A percentile compares a stretch with the other conserved stretches of the same genome.
Evolutionary conservation across 2,888 invertebrate species (phyloP).

Genomic region (Conops quadrifasciatus): DNA sequence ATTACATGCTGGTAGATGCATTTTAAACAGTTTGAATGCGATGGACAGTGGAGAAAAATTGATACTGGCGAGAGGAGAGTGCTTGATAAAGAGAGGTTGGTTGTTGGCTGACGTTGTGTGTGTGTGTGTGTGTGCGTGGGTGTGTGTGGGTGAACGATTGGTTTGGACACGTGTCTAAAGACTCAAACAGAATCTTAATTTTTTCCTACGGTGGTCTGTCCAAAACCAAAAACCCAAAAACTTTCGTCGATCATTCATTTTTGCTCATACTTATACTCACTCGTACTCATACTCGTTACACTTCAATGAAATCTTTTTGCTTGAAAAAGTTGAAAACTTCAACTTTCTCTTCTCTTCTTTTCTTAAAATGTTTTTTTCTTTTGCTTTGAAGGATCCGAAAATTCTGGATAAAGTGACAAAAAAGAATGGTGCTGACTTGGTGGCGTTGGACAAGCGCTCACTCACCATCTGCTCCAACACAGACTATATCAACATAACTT

Average conservation of each 20-base stretch:
- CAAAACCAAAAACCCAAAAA: neutral
- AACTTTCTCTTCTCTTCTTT: neutral
- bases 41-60: neutral
- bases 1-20: slow-evolving; percentile 23
- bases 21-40: slow-evolving; percentile 13
- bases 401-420: slow-evolving; percentile 77
- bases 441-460: slow-evolving; percentile 87
- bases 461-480: slow-evolving; percentile 97
- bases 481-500: slow-evolving; percentile 98
- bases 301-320: neutral
- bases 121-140: no score
- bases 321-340: no score
- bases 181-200: neutral
- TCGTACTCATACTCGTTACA: neutral
- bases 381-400: slow-evolving; percentile 77
- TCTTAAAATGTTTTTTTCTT: slow-evolving; percentile 33
- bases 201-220: neutral
- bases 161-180: no score
- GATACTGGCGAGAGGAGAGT: no score
- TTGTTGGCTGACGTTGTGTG: neutral
- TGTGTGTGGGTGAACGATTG: no score
- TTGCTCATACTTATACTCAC: neutral
- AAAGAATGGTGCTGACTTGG: slow-evolving; percentile 77
- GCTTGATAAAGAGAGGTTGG: no score
- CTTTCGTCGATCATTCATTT: neutral